A percentile compares a stretch with the other conserved stretches of the same genome.
Conservation (phyloP, 2,113 vertebrate genomes). For the Takifugu bimaculatus region DNA sequence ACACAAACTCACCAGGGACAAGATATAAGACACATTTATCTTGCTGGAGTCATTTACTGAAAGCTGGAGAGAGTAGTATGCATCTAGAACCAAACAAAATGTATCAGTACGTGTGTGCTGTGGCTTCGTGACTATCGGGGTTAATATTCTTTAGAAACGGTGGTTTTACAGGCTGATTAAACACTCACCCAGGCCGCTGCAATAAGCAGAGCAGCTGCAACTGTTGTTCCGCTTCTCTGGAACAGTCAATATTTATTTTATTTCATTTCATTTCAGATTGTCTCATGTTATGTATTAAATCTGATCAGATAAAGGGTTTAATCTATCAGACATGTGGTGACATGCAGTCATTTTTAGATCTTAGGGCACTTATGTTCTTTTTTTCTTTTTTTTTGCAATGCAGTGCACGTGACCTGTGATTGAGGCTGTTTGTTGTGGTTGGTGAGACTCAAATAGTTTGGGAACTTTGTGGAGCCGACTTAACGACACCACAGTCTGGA, state of each 20-base stretch:
- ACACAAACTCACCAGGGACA: constrained; percentile 35
- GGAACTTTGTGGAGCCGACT: neutral
- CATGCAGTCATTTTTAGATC: too few species aligned
- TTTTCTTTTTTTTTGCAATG: neutral
- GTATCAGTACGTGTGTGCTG: neutral
- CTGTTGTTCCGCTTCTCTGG: neutral
- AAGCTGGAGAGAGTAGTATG: constrained; percentile 57
- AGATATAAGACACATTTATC: neutral
- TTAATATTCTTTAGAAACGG: neutral
- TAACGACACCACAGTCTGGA: neutral
- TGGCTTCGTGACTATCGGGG: neutral
- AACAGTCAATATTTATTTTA: neutral
- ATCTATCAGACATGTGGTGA: too few species aligned
- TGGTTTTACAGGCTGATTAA: neutral
- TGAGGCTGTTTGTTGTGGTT: too few species aligned
- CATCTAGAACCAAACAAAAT: constrained; percentile 46
- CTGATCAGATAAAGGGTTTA: too few species aligned
- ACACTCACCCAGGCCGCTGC: constrained; percentile 54
- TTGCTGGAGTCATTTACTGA: neutral
- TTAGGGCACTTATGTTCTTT: too few species aligned
- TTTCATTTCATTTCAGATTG: too few species aligned
- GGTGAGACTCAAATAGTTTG: too few species aligned
- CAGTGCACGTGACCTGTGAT: too few species aligned
- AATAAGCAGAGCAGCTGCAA: constrained; percentile 61
- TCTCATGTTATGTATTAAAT: too few species aligned